Evolutionary conservation across 2,113 vertebrate genomes (phyloP).

Genomic region (Xerus inauris): DNA sequence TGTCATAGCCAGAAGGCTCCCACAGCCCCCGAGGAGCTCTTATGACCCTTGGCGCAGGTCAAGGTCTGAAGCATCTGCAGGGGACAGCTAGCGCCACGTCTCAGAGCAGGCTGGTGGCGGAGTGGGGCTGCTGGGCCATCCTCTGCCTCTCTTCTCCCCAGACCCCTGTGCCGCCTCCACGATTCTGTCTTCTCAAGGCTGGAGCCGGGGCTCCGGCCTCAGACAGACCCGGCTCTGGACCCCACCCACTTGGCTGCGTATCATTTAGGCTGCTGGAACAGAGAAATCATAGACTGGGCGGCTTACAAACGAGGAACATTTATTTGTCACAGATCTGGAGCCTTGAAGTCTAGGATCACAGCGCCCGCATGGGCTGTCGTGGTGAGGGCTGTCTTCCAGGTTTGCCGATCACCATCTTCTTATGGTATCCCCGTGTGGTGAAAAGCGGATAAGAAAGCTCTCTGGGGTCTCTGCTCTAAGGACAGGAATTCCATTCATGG

Average conservation of each 20-base stretch:
- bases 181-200: not conserved
- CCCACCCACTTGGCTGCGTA: no score
- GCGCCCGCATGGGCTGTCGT: not conserved
- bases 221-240: not conserved
- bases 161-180: not conserved
- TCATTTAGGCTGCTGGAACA: not conserved
- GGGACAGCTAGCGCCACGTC: accelerated
- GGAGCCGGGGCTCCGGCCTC: not conserved
- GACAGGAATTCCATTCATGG: not conserved
- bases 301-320: not conserved
- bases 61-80: not conserved
- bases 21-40: not conserved
- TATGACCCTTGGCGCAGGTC: not conserved
- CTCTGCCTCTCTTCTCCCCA: not conserved
- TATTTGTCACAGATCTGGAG: not conserved
- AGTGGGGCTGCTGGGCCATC: accelerated
- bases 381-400: accelerated
- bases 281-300: not conserved
- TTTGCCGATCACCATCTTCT: not conserved
- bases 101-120: not conserved
- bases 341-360: not conserved
- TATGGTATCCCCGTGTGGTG: no score
- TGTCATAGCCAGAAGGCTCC: not conserved
- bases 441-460: not conserved
- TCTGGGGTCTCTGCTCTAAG: not conserved